Base-by-base conservation (phyloP, 2,888 invertebrate genomes). In the Charanyca ferruginea region DNA sequence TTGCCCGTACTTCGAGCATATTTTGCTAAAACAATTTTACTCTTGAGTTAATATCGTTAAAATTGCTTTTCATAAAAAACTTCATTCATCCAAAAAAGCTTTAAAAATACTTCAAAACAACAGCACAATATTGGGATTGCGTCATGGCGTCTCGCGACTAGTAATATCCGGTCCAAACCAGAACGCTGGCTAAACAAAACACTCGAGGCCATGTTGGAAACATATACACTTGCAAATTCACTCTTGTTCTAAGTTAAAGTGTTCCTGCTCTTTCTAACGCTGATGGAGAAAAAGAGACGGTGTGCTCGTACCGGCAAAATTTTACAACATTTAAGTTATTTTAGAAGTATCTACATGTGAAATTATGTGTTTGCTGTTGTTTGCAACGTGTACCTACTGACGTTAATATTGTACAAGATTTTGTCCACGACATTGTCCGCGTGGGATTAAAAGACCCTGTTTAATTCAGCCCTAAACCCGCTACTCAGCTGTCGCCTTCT, bases 81-180 rank as follows among this genome's bases (percentile, higher is more conserved):
- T 28, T 51, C 7, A 3, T 1, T 16, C 9, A 32, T 3, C 23
- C 8, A 41, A 52, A 18, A 66, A 57, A 61, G 48, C 45, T 66
- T 63, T 58, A 52, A 52, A 59, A 65, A 52, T 52, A 58, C 61
- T 76, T 69, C 53, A 65, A 75, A 75, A 73, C 60, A 69, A 63
- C 68, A 62, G 55, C 63, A 47, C 68, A 67, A 72, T 79, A 83
- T 84, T 80, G 81, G 51, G 73, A 72, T 73, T 62, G 32, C 13
- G 69, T 73, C 68, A 79, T 77, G 83, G 67, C 78, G 73, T 57
- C 74, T 75, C 73, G 76, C 78, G 79, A 54, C 73, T 85, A 84
- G 89, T 90, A 90, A 90, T 90, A 90, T 90, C 90, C 90, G 90
- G 89, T 78, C 80, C 76, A 83, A 84, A 77, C 80, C 77, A 73